Base-by-base conservation (phyloP, 2,797 vertebrate genomes). In the Crocodylus rhombifer region DNA sequence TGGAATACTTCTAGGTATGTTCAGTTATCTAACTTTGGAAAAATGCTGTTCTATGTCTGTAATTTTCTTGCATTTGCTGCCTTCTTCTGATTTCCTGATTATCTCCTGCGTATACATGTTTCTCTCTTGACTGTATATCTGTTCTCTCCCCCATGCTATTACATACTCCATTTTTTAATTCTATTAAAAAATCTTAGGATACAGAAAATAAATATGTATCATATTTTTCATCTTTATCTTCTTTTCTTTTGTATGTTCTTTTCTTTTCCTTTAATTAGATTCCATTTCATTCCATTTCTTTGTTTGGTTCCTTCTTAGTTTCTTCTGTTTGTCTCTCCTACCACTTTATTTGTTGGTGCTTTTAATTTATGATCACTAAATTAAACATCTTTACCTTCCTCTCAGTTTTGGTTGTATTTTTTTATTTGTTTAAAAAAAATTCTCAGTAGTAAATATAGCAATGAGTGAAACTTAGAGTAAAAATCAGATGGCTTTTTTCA, bases 261-360 rank as follows among this genome's bases (percentile, higher is more conserved):
- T 77, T 85, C 58, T 5, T 57, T 16, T 73, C 60, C 80, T 82
- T 55, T 6, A 51, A 36, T 42, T 63, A 80, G 85, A 69, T 4
- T 8, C 1, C 9, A 20, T 84, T 60, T 18, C 3, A 60, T 36
- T 94, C 33, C 16, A 76, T 2, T 1, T 60, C 26, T 80, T 57
- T 17, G 13, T 12, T 60, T 0, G 0, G 6, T 5, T 82, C 2
- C 15, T 87, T 64, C 12, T 16, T 42, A 16, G 4, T 63, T 86
- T 87, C 64, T 26, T 74, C 33, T 69, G 82, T 89, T 80, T 7
- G 56, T 81, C 86, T 57, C 30, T 77, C 86, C 17, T 4, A 12
- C 25, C 13, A 33, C 75, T 79, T 80, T 17, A 14, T 36, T 57
- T 30, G 58, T 86, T 28, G 4, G 14, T 60, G 4, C 4, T 2